phyloP scores from a whole-genome alignment of 2,888 invertebrate species.

The Myathropa florea region DNA sequence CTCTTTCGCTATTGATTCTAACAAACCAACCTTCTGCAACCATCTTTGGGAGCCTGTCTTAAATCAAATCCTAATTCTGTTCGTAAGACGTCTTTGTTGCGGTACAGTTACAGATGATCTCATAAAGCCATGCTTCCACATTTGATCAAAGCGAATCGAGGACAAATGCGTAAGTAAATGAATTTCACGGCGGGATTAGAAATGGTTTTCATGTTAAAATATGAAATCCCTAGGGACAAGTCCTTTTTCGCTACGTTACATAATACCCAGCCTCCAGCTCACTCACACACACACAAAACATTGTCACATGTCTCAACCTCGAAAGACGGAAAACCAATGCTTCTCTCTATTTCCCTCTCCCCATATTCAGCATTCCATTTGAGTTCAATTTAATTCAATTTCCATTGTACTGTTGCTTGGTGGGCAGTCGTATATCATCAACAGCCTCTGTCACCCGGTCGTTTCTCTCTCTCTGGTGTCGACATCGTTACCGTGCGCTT shows the following conservation, averaged over 20 bases:
- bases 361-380: slow-evolving; percentile 5
- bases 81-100: too few relatives aligned
- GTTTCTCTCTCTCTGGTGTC: not conserved
- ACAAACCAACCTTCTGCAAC: too few relatives aligned
- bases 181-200: too few relatives aligned
- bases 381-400: slow-evolving; percentile 54
- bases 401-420: slow-evolving; percentile 48
- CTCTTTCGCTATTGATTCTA: too few relatives aligned
- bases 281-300: not conserved
- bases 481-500: slow-evolving; percentile 19
- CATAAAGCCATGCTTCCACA: too few relatives aligned
- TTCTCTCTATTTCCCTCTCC: not conserved
- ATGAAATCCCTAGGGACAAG: not conserved
- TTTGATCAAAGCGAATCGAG: not conserved
- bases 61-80: too few relatives aligned
- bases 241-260: not conserved
- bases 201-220: not conserved
- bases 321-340: not conserved
- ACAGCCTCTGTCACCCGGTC: slow-evolving; percentile 25
- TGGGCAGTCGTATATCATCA: slow-evolving; percentile 29
- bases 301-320: not conserved
- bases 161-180: too few relatives aligned
- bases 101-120: too few relatives aligned
- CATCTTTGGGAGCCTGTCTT: too few relatives aligned
- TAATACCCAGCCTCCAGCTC: not conserved